These are phyloP conservation scores for Rhinatrema bivittatum DNA, from an alignment of 2,797 vertebrate genomes.

Conservation along the genomic window DNA sequence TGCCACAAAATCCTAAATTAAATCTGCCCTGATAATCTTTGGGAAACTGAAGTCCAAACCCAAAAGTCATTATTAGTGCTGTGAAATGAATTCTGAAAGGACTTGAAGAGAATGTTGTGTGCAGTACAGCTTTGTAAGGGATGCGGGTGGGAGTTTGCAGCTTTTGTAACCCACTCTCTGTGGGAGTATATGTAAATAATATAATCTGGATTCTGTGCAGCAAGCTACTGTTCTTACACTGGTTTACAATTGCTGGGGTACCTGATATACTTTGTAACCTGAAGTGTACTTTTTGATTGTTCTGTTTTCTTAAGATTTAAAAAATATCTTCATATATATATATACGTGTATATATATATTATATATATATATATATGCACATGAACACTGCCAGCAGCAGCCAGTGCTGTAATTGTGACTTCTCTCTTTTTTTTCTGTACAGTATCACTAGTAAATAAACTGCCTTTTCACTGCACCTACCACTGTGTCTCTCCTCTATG, in stretches of 20 bases:
- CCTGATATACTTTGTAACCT: slow-evolving; percentile 71
- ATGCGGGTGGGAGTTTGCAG: slow-evolving; percentile 45
- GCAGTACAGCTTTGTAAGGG: slow-evolving; percentile 58
- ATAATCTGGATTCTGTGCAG: too few relatives aligned
- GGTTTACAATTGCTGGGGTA: slow-evolving; percentile 63
- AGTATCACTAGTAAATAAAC: slow-evolving; percentile 80
- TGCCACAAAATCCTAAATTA: too few relatives aligned
- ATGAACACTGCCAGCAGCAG: slow-evolving; percentile 68
- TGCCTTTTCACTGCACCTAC: slow-evolving; percentile 69
- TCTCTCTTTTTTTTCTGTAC: slow-evolving; percentile 71
- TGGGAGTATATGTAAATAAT: slow-evolving; percentile 62
- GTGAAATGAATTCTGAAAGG: too few relatives aligned
- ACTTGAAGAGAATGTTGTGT: slow-evolving; percentile 69
- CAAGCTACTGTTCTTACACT: slow-evolving; percentile 63
- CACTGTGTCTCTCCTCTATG: slow-evolving; percentile 56
- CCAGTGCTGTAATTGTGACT: slow-evolving; percentile 67
- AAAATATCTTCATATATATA: too few relatives aligned
- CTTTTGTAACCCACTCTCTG: slow-evolving; percentile 49
- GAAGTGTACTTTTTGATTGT: slow-evolving; percentile 72
- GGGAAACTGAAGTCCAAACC: too few relatives aligned
- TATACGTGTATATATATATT: too few relatives aligned
- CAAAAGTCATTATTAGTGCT: too few relatives aligned
- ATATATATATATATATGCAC: slow-evolving; percentile 33
- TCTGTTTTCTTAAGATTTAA: slow-evolving; percentile 55
- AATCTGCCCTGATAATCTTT: too few relatives aligned